phyloP scores from a whole-genome alignment of 2,888 invertebrate genomes.

The Agriotes lineatus region DNA sequence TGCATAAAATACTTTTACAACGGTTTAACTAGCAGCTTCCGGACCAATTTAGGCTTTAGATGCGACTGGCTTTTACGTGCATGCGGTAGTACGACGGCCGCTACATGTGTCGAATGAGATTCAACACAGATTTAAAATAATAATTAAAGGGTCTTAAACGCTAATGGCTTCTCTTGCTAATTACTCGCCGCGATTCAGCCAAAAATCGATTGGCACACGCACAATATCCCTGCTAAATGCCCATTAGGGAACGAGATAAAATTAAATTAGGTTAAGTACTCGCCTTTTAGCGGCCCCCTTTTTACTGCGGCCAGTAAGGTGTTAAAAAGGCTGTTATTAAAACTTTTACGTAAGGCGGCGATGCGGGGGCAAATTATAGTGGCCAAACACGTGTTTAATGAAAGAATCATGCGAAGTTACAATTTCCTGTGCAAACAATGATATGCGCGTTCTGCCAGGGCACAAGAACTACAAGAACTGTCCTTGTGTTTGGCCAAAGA shows the following conservation, averaged over 20 bases:
- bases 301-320: too few species aligned
- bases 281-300: not conserved
- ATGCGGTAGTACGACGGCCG: constrained; percentile 12
- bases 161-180: constrained; percentile 25
- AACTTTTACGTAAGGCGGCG: not conserved
- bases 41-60: not conserved
- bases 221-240: constrained; percentile 13
- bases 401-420: too few species aligned
- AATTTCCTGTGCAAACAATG: too few species aligned
- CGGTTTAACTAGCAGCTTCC: not conserved
- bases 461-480: too few species aligned
- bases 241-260: not conserved
- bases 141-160: constrained; percentile 34
- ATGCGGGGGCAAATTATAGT: not conserved
- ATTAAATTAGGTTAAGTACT: not conserved
- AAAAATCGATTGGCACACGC: constrained; percentile 20
- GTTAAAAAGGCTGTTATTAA: not conserved
- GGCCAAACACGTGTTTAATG: too few species aligned
- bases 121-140: constrained; percentile 22
- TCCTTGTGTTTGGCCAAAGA: too few species aligned
- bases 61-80: not conserved
- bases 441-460: too few species aligned
- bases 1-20: not conserved
- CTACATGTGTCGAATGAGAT: constrained; percentile 18
- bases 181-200: constrained; percentile 10